Evolutionary conservation across 2,888 invertebrate genomes (phyloP).

Genomic region (Leucophenga maculata): DNA sequence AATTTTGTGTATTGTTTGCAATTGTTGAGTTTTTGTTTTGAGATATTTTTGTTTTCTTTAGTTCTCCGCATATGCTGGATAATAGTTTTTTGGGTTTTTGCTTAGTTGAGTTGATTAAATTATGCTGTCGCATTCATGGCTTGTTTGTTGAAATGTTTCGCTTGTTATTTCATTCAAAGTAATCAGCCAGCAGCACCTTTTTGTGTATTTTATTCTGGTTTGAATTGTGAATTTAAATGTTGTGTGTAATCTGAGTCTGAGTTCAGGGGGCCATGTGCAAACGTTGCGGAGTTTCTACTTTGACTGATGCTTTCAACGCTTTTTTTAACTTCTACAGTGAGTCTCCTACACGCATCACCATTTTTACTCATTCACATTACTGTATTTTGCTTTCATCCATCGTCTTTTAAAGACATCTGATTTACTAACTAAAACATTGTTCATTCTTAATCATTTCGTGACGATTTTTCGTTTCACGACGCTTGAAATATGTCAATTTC

Average conservation of each 20-base stretch:
- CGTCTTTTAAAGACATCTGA: too few relatives aligned
- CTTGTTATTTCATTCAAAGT: neutral
- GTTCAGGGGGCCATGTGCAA: too few relatives aligned
- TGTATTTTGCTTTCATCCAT: too few relatives aligned
- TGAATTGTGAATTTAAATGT: neutral
- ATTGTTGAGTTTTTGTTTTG: conserved; percentile 1
- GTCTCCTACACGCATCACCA: too few relatives aligned
- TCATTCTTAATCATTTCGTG: too few relatives aligned
- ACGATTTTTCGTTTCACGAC: too few relatives aligned
- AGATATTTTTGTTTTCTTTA: neutral
- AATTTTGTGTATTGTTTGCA: neutral
- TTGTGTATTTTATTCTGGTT: neutral
- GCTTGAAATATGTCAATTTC: too few relatives aligned
- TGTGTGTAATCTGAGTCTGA: neutral
- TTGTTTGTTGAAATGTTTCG: conserved; percentile 16
- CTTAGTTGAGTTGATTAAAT: conserved; percentile 55
- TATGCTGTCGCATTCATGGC: conserved; percentile 55
- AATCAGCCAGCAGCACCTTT: conserved; percentile 8
- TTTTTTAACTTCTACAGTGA: too few relatives aligned
- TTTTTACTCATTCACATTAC: too few relatives aligned
- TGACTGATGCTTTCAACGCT: too few relatives aligned
- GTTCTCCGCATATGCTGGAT: neutral
- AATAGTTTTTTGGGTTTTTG: neutral
- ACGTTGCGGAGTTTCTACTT: too few relatives aligned
- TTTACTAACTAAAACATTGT: too few relatives aligned